Evolutionary conservation across 2,797 vertebrate genomes (phyloP).

Genomic region (Lithobates pipiens): DNA sequence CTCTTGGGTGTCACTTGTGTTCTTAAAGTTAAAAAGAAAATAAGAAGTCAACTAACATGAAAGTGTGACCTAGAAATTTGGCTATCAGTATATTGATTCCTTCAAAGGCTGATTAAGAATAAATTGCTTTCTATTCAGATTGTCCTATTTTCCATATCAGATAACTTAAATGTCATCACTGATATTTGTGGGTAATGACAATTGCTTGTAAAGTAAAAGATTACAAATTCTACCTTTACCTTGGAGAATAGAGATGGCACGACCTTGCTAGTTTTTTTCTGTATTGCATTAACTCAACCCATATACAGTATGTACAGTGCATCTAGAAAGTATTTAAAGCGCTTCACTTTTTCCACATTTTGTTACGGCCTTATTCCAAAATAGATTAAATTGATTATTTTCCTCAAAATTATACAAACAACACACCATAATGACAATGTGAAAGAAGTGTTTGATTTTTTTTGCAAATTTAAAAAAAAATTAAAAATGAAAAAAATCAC

Average conservation of each 20-base stretch:
- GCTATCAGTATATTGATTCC: slow-evolving; percentile 52
- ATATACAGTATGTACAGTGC: background rate
- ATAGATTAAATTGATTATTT: too few species aligned
- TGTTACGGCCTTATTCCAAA: too few species aligned
- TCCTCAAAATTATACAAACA: too few species aligned
- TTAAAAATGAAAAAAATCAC: too few species aligned
- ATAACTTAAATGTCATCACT: slow-evolving; percentile 48
- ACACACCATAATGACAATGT: too few species aligned
- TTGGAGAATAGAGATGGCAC: background rate
- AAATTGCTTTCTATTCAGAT: slow-evolving; percentile 43
- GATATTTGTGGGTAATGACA: slow-evolving; percentile 19
- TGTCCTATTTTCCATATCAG: slow-evolving; percentile 48
- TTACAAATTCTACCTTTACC: background rate
- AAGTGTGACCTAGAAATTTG: slow-evolving; percentile 46
- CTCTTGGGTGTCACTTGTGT: slow-evolving; percentile 30
- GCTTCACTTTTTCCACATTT: too few species aligned
- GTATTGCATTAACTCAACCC: background rate
- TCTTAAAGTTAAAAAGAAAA: slow-evolving; percentile 27
- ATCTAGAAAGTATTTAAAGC: too few species aligned
- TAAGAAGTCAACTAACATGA: background rate
- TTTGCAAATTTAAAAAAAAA: too few species aligned
- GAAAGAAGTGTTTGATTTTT: too few species aligned
- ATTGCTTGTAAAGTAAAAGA: background rate
- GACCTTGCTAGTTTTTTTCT: background rate
- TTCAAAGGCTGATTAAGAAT: slow-evolving; percentile 35